Evolutionary conservation across 2,113 vertebrate species (phyloP), one percentile per base, ranked within the genome.

Genomic region (Penelope pileata): DNA sequence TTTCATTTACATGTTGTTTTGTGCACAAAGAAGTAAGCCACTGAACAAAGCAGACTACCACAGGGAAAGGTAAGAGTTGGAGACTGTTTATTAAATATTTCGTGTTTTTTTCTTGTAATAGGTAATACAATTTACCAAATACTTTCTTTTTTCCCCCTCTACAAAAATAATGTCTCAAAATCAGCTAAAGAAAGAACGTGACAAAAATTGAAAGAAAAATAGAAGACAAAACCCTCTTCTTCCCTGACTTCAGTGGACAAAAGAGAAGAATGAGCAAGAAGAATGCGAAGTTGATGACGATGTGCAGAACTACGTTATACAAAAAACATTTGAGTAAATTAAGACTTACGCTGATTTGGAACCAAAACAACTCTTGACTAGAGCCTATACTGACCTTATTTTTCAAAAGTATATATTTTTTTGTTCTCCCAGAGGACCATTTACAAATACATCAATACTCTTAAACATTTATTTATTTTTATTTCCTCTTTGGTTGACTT

Each of bases 361-460:
- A 17, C 13, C 60, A 54, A 68, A 80, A 68, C 23, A 17, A 34
- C 12, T 27, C 12, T 34, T 29, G 4, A 60, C 0, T 1, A 64
- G 29, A 11, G 8, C 34, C 56, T 40, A 53, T 34, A 51, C 6
- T 26, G 29, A 75, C 2, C 3, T 48, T 58, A 2, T 38, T 56
- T 13, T 27, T 29, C 18, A 8, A 26, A 62, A 62, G 60, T 38
- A 34, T 24, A 62, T n/a, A n/a, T n/a, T 40, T 40, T 63, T 54
- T 56, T 83, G 0, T 36, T 66, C 42, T 86, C 24, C 24, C 1
- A 0, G 47, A 62, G 48, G 68, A 50, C 32, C 0, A n/a, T n/a
- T 69, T 68, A 56, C 22, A 75, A 75, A 75, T 38, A 36, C 17
- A 81, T 62, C 34, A 24, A 14, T 15, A 9, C 26, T 38, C 15